Evolutionary conservation across 2,797 vertebrate genomes (phyloP).

Genomic region (Acrossocheilus fasciatus): DNA sequence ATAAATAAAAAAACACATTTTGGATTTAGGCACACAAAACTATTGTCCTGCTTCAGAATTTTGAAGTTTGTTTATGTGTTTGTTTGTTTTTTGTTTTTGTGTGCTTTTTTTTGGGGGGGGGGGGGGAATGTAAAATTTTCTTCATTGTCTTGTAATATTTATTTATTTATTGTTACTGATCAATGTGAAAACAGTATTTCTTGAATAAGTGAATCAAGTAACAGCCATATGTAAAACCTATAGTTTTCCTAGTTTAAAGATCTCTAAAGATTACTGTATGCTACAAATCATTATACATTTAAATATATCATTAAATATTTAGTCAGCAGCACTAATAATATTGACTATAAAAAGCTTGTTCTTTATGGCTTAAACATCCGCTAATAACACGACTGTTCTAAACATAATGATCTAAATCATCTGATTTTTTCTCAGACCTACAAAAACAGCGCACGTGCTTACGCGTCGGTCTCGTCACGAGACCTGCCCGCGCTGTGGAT

Average conservation of each 20-base stretch:
- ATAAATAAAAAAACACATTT: neutral
- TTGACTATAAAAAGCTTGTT: neutral
- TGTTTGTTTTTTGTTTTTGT: neutral
- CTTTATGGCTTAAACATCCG: neutral
- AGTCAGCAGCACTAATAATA: neutral
- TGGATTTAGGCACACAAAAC: neutral
- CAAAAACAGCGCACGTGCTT: conserved; percentile 50
- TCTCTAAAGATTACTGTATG: neutral
- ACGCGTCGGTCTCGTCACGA: conserved; percentile 68
- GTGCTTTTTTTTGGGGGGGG: too few relatives aligned
- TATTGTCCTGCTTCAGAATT: neutral
- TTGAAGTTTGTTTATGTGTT: too few relatives aligned
- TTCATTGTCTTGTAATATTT: neutral
- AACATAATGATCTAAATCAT: neutral
- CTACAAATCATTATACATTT: neutral
- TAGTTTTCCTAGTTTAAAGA: neutral
- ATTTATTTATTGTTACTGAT: neutral
- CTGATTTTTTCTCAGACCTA: neutral
- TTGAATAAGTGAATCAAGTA: neutral
- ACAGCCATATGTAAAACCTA: neutral
- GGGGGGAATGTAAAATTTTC: neutral
- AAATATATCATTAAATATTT: neutral
- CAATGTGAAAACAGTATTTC: neutral
- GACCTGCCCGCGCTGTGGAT: conserved; percentile 59
- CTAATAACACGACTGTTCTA: neutral